Conservation (phyloP, 2,888 invertebrate species). For the Lithosia quadra region DNA sequence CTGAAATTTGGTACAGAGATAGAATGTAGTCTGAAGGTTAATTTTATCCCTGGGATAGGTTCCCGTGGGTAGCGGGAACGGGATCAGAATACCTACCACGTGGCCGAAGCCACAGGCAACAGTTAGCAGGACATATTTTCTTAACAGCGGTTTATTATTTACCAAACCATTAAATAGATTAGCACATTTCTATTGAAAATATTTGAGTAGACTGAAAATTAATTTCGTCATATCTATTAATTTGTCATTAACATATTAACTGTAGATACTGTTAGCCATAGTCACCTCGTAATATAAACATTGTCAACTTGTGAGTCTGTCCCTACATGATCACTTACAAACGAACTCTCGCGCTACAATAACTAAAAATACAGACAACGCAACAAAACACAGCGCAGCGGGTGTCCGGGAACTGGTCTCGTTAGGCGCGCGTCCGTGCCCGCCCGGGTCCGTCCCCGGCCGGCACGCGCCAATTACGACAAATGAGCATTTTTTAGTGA, state of each 20-base stretch:
- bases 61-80: too few species aligned
- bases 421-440: slow-evolving; percentile 57
- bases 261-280: not conserved
- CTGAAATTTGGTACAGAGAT: too few species aligned
- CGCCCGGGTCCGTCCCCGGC: slow-evolving; percentile 37
- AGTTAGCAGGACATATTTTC: too few species aligned
- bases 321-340: slow-evolving; percentile 27
- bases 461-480: slow-evolving; percentile 51
- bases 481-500: slow-evolving; percentile 58
- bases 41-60: too few species aligned
- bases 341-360: slow-evolving; percentile 48
- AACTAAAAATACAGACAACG: slow-evolving; percentile 46
- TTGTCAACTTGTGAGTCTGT: not conserved
- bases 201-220: too few species aligned
- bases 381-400: slow-evolving; percentile 58
- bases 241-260: not conserved
- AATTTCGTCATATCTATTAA: not conserved
- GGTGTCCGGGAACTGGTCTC: slow-evolving; percentile 70
- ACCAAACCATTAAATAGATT: not conserved
- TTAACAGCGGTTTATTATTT: not conserved
- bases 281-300: slow-evolving; percentile 1
- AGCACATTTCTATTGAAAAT: too few species aligned
- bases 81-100: too few species aligned
- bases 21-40: too few species aligned
- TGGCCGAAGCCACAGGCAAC: too few species aligned